Evolutionary conservation across 1,140 invertebrate genomes (phyloP), one percentile per base, ranked within the genome.

Genomic region (Macrobrachium nipponense): DNA sequence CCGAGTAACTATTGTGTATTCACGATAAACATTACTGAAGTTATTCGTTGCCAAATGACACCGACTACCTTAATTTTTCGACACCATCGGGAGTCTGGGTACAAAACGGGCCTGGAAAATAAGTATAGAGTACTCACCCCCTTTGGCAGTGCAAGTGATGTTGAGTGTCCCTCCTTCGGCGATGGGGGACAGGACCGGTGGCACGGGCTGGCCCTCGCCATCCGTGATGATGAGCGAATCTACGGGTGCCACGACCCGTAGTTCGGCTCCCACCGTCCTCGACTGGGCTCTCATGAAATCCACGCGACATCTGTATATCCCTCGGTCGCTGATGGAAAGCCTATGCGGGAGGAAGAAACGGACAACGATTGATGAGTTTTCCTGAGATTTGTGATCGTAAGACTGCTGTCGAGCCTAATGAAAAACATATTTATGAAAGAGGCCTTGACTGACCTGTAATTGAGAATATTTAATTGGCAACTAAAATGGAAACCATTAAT

Each of bases 251-350:
- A 88, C 85, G 5, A 86, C 87, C 51, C 80, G 59, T 23, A 86
- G 75, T 20, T 66, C 15, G 12, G 82, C 87, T 0, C 68, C 80
- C 10, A 80, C 73, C 14, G 84, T 86, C 14, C 80, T 85, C 36
- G 83, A 86, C 79, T 88, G 87, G 23, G 87, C 87, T 18, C 68
- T 66, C 72, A 85, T 82, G 84, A 88, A 88, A 59, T 88, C 87
- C 80, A 88, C 87, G 7, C 87, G 87, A 43, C 87, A 88, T 7
- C 83, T 82, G 80, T 88, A 88, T n/a, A 79, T 60, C 8, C 87
- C 87, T n/a, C 60, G 83, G 66, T 88, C 87, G 23, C 73, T 83
- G 8, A 60, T 60, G 10, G 60, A 23, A 12, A 83, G 60, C 58
- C 82, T 83, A 36, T 17, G 11, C 8, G 66, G n/a, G 23, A 14